phyloP scores from a whole-genome alignment of 2,113 vertebrate species.

The Myiagra hebetior region DNA sequence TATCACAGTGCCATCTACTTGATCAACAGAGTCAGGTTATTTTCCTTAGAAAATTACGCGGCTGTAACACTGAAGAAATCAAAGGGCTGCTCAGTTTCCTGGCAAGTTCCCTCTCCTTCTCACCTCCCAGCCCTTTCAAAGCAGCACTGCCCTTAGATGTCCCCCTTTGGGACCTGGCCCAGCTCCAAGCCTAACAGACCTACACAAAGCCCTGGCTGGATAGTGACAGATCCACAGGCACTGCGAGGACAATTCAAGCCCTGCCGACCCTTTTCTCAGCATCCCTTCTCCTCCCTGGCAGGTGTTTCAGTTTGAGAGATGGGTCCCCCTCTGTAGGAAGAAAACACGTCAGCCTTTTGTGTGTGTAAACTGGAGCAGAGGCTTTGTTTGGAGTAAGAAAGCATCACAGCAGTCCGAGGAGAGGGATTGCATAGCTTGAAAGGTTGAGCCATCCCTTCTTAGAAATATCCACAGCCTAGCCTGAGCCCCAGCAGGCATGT shows the following conservation, averaged over 20 bases:
- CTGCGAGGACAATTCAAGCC: not conserved
- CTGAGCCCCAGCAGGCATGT: not conserved
- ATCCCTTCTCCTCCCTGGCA: not conserved
- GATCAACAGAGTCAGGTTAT: constrained; percentile 33
- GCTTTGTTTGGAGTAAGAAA: not conserved
- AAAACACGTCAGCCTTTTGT: not conserved
- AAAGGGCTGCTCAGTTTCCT: not conserved
- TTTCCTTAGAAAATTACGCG: not conserved
- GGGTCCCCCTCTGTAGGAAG: not conserved
- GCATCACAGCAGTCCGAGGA: not conserved
- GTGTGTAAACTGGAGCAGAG: not conserved
- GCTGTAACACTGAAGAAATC: constrained; percentile 2
- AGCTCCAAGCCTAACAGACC: not conserved
- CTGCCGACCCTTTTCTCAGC: not conserved
- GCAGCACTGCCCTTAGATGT: not conserved
- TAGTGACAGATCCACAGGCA: not conserved
- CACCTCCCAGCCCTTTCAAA: not conserved
- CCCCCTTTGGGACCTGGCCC: not conserved
- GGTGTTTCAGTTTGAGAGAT: not conserved
- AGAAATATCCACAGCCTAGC: not conserved
- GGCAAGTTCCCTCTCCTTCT: not conserved
- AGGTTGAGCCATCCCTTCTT: not conserved
- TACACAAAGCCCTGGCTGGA: not conserved
- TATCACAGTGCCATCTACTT: constrained; percentile 60
- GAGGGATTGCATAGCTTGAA: not conserved